Evolutionary conservation across 2,113 vertebrate species (phyloP).

Genomic region (Python bivittatus): DNA sequence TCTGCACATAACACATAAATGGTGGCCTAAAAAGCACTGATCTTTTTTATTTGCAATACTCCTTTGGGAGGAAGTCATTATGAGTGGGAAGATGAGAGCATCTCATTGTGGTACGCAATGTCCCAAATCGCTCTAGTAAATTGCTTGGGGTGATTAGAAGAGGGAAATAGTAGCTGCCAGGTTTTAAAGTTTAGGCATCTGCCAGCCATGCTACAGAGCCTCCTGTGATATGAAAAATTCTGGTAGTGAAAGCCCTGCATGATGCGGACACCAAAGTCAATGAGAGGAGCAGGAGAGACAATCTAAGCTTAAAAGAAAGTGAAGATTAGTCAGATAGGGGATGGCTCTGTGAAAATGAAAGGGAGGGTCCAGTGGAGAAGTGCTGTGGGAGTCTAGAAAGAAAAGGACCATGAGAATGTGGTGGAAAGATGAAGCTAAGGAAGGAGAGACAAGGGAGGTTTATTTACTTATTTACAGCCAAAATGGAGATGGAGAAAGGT

Average conservation of each 20-base stretch:
- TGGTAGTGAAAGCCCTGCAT: neutral
- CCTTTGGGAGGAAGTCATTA: neutral
- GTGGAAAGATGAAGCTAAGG: too few species aligned
- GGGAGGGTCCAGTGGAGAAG: too few species aligned
- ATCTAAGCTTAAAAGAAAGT: neutral
- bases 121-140: neutral
- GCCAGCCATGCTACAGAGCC: neutral
- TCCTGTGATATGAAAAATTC: neutral
- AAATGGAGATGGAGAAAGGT: too few species aligned
- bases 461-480: too few species aligned
- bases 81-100: neutral
- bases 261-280: neutral
- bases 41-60: neutral
- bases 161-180: neutral
- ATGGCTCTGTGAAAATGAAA: too few species aligned
- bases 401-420: too few species aligned
- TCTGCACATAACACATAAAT: neutral
- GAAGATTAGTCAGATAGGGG: too few species aligned
- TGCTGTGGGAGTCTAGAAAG: too few species aligned
- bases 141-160: neutral
- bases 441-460: too few species aligned
- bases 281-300: neutral
- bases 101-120: neutral
- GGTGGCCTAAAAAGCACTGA: neutral
- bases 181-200: neutral